A percentile compares a stretch with the other conserved stretches of the same genome.
These are phyloP conservation scores for Trematomus bernacchii DNA, from an alignment of 2,797 vertebrate species.

Conservation along the genomic window DNA sequence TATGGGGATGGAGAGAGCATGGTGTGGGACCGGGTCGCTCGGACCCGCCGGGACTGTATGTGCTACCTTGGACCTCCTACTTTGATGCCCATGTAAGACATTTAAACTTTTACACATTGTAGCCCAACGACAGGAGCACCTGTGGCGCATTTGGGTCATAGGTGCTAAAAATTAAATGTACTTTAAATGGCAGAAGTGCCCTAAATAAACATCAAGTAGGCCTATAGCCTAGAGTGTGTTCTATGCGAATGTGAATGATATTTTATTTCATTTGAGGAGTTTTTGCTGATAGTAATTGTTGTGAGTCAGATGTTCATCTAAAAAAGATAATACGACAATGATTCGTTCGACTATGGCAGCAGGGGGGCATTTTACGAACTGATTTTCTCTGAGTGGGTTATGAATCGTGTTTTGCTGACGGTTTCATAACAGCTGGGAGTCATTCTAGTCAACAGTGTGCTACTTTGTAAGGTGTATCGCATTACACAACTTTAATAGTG, in stretches of 20 bases:
- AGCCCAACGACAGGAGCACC: conserved; percentile 30
- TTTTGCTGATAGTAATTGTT: neutral
- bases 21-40: conserved; percentile 84
- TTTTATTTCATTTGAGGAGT: neutral
- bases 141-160: conserved; percentile 59
- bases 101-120: conserved; percentile 54
- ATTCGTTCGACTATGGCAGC: neutral
- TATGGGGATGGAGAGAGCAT: conserved; percentile 82
- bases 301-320: neutral
- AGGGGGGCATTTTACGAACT: neutral
- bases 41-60: conserved; percentile 85
- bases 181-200: neutral
- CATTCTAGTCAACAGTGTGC: conserved; percentile 8
- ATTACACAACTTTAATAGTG: neutral
- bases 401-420: conserved; percentile 23
- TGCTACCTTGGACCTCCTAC: conserved; percentile 87
- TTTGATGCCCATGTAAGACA: conserved; percentile 86
- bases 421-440: conserved; percentile 39
- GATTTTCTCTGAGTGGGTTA: conserved; percentile 14
- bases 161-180: conserved; percentile 18
- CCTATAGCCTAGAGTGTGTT: neutral
- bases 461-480: neutral
- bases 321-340: neutral
- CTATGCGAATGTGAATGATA: neutral
- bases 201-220: no score